phyloP scores from a whole-genome alignment of 2,888 invertebrate genomes.

The Scaeva pyrastri region DNA sequence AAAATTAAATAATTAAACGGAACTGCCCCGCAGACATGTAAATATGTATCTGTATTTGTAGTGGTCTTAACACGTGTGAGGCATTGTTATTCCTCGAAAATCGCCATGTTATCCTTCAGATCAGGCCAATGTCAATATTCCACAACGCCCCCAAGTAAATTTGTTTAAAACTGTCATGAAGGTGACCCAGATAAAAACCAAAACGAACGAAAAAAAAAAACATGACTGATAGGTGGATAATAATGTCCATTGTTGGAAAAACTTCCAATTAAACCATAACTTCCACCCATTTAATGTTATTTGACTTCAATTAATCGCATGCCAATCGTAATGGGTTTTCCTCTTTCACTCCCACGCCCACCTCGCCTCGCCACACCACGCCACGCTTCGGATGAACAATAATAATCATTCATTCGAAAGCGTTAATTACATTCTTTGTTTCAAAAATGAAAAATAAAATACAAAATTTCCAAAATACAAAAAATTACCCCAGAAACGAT shows the following conservation, averaged over 20 bases:
- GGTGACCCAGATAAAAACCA: neutral
- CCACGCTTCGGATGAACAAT: neutral
- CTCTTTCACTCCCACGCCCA: neutral
- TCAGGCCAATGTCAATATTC: too few species aligned
- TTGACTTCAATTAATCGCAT: conserved; percentile 65
- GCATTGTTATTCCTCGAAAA: too few species aligned
- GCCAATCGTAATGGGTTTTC: conserved; percentile 55
- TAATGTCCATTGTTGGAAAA: neutral
- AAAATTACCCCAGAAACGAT: conserved; percentile 48
- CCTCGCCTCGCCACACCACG: neutral
- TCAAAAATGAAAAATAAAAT: neutral
- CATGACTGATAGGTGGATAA: conserved; percentile 1
- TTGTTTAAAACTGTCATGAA: conserved; percentile 1
- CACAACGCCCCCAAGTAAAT: neutral
- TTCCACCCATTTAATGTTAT: conserved; percentile 33
- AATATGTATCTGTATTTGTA: too few species aligned
- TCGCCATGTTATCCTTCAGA: too few species aligned
- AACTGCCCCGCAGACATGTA: too few species aligned
- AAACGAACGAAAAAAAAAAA: neutral
- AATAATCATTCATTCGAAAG: conserved; percentile 34
- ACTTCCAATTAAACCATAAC: conserved; percentile 58
- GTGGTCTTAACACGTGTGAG: too few species aligned
- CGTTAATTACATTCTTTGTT: conserved; percentile 67
- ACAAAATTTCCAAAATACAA: neutral
- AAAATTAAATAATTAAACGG: too few species aligned